Percentiles rank a stretch among this genome's conserved stretches.
These are phyloP conservation scores for Ctenopoma kingsleyae DNA, from an alignment of 2,797 vertebrate species.

Conservation along the genomic window DNA sequence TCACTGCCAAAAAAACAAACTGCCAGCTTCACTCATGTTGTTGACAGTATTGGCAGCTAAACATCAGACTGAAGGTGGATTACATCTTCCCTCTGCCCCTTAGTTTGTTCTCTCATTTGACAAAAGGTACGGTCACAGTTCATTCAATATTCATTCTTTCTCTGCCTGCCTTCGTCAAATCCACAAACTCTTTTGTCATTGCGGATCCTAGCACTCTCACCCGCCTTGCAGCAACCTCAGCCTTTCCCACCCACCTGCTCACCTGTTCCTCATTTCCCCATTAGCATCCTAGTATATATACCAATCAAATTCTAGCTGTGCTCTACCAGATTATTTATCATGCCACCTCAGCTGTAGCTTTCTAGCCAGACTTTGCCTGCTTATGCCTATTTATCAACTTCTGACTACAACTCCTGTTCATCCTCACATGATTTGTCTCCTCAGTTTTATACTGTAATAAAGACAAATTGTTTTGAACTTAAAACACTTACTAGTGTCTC, in stretches of 20 bases:
- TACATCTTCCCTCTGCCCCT: conserved; percentile 9
- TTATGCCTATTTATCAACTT: too few relatives aligned
- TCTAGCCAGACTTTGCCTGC: neutral
- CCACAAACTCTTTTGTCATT: neutral
- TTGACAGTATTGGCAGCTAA: conserved; percentile 27
- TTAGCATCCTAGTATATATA: neutral
- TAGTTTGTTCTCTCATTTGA: conserved; percentile 10
- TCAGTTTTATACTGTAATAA: too few relatives aligned
- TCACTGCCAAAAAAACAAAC: conserved; percentile 14
- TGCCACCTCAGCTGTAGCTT: neutral
- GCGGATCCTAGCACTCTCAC: neutral
- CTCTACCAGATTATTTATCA: neutral
- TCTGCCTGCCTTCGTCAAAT: neutral
- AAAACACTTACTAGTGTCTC: neutral
- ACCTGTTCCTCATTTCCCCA: neutral
- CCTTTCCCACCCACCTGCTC: neutral
- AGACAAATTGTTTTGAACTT: too few relatives aligned
- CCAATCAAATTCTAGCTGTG: too few relatives aligned
- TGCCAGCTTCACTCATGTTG: conserved; percentile 12
- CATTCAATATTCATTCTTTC: neutral
- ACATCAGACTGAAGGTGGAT: conserved; percentile 26
- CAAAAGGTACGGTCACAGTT: neutral
- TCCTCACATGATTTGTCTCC: neutral
- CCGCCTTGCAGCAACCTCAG: neutral
- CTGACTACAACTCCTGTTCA: too few relatives aligned